phyloP scores from a whole-genome alignment of 2,113 vertebrate species.

The Tetrao urogallus region DNA sequence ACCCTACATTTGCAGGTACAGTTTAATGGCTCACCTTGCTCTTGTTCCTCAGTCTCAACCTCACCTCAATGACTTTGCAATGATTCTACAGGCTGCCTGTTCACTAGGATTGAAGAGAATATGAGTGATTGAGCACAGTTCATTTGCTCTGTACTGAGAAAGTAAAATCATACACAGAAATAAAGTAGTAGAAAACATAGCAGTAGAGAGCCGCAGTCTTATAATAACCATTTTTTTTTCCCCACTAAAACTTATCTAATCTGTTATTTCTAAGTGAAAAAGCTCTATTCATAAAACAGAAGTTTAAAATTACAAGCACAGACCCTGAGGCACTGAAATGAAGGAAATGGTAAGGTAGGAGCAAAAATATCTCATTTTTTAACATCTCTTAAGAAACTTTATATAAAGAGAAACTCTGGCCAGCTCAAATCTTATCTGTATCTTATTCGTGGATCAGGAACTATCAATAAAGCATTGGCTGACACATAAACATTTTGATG shows the following conservation, averaged over 20 bases:
- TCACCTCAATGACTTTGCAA: neutral
- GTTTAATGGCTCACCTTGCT: neutral
- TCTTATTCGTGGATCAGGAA: neutral
- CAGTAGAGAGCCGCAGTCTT: neutral
- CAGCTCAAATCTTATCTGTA: neutral
- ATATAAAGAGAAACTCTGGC: neutral
- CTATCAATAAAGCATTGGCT: neutral
- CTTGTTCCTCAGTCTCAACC: neutral
- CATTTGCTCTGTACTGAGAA: neutral
- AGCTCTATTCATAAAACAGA: neutral
- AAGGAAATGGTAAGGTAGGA: neutral
- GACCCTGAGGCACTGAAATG: neutral
- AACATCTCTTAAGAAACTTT: neutral
- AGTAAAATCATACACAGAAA: neutral
- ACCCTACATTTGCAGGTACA: neutral
- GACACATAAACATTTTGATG: neutral
- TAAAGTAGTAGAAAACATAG: neutral
- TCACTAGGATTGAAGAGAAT: neutral
- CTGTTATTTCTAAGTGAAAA: neutral
- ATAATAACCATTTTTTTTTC: neutral
- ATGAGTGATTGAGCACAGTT: neutral
- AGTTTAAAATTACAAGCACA: neutral
- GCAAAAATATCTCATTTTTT: neutral
- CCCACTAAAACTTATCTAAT: fast-evolving
- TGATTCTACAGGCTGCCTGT: neutral